Percentiles rank a stretch among this genome's conserved stretches.
These are phyloP conservation scores for Lutjanus argentimaculatus DNA, from an alignment of 2,797 vertebrate genomes.

Conservation along the genomic window DNA sequence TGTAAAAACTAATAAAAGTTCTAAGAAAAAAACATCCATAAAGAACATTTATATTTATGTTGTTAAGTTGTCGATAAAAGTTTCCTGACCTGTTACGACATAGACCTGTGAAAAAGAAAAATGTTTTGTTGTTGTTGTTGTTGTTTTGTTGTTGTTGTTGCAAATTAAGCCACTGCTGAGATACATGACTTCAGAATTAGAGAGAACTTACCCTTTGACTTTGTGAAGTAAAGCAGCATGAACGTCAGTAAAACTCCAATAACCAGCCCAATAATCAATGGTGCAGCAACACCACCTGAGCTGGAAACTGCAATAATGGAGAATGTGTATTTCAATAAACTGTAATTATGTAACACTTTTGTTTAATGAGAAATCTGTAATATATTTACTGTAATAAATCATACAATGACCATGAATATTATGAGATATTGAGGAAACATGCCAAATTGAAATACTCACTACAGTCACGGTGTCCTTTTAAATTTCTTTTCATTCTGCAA, in stretches of 20 bases:
- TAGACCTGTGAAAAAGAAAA: conserved; percentile 10
- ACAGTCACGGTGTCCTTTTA: no score
- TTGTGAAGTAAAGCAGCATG: neutral
- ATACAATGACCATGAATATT: no score
- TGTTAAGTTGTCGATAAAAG: neutral
- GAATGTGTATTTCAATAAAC: neutral
- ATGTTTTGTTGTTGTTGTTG: fast-evolving
- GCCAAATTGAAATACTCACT: no score
- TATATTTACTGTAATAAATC: no score
- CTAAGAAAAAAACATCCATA: neutral
- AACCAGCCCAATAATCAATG: neutral
- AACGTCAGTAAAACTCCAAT: neutral
- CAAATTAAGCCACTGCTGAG: neutral
- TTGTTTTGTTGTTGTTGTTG: neutral
- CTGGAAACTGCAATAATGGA: neutral
- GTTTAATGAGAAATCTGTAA: no score
- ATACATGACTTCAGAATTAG: neutral
- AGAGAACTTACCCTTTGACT: conserved; percentile 20
- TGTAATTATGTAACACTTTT: neutral
- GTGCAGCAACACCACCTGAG: neutral
- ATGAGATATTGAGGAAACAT: no score
- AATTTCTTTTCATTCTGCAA: no score
- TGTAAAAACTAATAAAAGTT: neutral
- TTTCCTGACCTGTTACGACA: conserved; percentile 26
- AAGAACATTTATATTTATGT: neutral